Evolutionary conservation across 1,140 invertebrate genomes (phyloP), one percentile per base, ranked within the genome.

Genomic region (Meteorus sp.): DNA sequence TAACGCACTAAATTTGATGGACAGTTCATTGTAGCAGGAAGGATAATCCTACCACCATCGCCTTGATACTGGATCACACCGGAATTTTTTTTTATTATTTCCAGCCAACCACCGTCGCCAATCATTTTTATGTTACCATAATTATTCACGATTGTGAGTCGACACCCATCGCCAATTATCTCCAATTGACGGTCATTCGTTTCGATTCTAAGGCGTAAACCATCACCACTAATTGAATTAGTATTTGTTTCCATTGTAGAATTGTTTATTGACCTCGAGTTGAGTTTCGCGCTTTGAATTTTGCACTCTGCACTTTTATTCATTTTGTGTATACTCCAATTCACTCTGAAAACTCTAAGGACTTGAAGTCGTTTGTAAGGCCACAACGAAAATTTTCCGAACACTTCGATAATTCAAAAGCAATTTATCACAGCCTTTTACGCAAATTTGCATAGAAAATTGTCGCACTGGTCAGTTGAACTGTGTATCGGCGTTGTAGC

Each of bases 21-120:
- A 0, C 67, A 73, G 6, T 64, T 61, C 1, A 64, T n/a, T n/a
- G n/a, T n/a, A n/a, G n/a, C 39, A 0, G 74, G 73, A 0, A 77
- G 47, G 0, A 66, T 4, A 8, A 76, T 62, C 0, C 56, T 58
- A 2, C 76, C 74, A 1, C 75, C 74, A 27, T 78, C 76, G 0
- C 76, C 76, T 0, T n/a, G 60, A 27, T 74, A 77, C 29, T 71
- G 66, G 6, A 76, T 71, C 9, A 64, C 56, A 0, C 76, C 75
- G n/a, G 56, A 20, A 41, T 77, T 78, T 1, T 58, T 58, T 0
- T 27, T 53, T 17, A 76, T 65, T 43, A 58, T 43, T 11, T 54
- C 63, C 29, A 78, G 20, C 0, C 62, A 27, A 22, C 72, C 74
- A 0, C 75, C 76, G n/a, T 78, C 76, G 0, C 76, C 76, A 6